A percentile compares a stretch with the other conserved stretches of the same genome.
Conservation (phyloP, 2,888 invertebrate species). For the Erebia epiphron region DNA sequence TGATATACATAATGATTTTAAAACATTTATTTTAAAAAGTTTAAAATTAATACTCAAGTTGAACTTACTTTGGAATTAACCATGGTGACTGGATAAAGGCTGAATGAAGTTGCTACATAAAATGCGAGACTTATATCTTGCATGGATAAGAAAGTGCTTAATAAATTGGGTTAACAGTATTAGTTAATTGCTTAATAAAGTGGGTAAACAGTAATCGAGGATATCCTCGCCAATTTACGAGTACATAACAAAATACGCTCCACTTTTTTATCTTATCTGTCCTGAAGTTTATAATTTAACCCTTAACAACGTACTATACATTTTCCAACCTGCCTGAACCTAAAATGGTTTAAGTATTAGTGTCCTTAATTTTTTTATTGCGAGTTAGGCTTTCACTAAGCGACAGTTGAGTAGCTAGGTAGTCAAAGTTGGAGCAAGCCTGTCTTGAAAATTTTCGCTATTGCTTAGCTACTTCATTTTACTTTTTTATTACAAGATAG, state of each 20-base stretch:
- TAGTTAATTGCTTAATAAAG: background rate
- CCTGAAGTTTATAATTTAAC: background rate
- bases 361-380: too few species aligned
- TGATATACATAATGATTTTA: too few species aligned
- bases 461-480: too few species aligned
- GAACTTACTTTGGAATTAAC: conserved; percentile 16
- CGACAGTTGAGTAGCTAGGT: too few species aligned
- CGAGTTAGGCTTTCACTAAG: too few species aligned
- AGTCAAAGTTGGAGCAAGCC: too few species aligned
- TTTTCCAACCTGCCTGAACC: too few species aligned
- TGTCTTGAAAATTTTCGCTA: too few species aligned
- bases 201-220: background rate
- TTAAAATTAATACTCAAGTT: background rate
- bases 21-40: too few species aligned
- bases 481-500: too few species aligned
- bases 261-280: conserved; percentile 2
- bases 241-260: background rate
- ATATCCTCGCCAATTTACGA: background rate
- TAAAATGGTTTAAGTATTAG: too few species aligned
- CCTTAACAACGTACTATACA: too few species aligned
- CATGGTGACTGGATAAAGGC: conserved; percentile 12
- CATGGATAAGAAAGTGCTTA: background rate
- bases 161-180: background rate
- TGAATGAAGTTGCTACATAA: background rate
- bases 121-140: conserved; percentile 6